Evolutionary conservation across 2,888 invertebrate genomes (phyloP).

Genomic region (Caenorhabditis sp.): DNA sequence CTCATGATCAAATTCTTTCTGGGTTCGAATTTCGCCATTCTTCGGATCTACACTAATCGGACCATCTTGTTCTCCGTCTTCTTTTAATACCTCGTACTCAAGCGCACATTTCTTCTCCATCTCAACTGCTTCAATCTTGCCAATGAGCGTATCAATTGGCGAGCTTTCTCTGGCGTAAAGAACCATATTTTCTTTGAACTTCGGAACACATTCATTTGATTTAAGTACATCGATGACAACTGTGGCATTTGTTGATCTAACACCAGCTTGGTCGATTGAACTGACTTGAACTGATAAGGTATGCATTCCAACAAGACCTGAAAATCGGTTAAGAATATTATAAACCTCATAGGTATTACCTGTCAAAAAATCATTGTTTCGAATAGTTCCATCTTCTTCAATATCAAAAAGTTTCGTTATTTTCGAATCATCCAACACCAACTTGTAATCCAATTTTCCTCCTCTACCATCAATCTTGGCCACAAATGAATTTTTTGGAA

Average conservation of each 20-base stretch:
- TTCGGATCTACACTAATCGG: constrained; percentile 21
- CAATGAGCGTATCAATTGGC: constrained; percentile 32
- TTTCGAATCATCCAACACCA: constrained; percentile 24
- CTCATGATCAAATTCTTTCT: constrained; percentile 39
- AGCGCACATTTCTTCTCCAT: constrained; percentile 19
- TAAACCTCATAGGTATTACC: constrained; percentile 5
- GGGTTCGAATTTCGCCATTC: constrained; percentile 39
- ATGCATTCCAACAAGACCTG: constrained; percentile 32
- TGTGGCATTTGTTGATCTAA: constrained; percentile 28
- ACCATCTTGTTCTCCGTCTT: background rate
- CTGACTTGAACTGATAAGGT: constrained; percentile 22
- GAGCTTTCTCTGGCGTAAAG: constrained; percentile 24
- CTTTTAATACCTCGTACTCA: constrained; percentile 2
- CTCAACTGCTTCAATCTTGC: constrained; percentile 21
- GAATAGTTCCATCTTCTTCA: constrained; percentile 28
- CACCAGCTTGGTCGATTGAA: constrained; percentile 25
- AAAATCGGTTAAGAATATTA: background rate
- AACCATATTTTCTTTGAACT: constrained; percentile 40
- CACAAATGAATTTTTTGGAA: constrained; percentile 22
- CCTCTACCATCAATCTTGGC: constrained; percentile 16
- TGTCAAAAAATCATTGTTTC: constrained; percentile 24
- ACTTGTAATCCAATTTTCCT: constrained; percentile 21
- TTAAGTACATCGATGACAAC: constrained; percentile 33
- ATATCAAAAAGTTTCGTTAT: constrained; percentile 17
- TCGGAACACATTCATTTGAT: constrained; percentile 42